phyloP scores from a whole-genome alignment of 2,888 invertebrate genomes.

The Leucoptera coffeella region DNA sequence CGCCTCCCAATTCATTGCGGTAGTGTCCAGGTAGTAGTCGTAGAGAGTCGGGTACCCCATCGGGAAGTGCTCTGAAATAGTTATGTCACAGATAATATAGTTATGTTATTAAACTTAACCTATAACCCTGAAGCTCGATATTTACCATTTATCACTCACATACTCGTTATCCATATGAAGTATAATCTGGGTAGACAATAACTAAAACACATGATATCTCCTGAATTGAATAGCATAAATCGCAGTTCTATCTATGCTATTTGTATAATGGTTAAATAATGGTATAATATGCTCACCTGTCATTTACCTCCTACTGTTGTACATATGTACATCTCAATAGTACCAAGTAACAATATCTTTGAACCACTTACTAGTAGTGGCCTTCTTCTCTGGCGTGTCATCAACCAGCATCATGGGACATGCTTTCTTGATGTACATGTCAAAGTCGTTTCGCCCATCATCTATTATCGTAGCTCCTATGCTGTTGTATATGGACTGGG shows the following conservation, averaged over 20 bases:
- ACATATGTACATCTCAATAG: too few relatives aligned
- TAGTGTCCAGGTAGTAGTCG: conserved; percentile 73
- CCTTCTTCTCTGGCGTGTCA: conserved; percentile 59
- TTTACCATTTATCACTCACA: too few relatives aligned
- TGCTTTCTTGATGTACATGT: conserved; percentile 71
- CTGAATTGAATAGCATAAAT: too few relatives aligned
- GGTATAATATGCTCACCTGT: too few relatives aligned
- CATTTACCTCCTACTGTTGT: too few relatives aligned
- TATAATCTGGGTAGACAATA: too few relatives aligned
- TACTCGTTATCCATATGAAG: background rate
- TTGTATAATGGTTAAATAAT: too few relatives aligned
- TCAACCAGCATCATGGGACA: conserved; percentile 63
- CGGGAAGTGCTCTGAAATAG: conserved; percentile 62
- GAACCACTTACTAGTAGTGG: conserved; percentile 55
- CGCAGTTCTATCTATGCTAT: too few relatives aligned
- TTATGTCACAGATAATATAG: background rate
- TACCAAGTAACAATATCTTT: too few relatives aligned
- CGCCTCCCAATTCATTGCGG: conserved; percentile 68
- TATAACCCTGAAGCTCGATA: too few relatives aligned
- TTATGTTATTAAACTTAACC: too few relatives aligned
- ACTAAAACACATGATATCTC: too few relatives aligned
- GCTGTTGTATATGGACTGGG: conserved; percentile 76
- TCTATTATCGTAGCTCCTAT: conserved; percentile 73
- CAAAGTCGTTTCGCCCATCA: conserved; percentile 65
- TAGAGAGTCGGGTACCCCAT: conserved; percentile 64